Evolutionary conservation across 1,140 invertebrate genomes (phyloP).

Genomic region (Bombus picipes): DNA sequence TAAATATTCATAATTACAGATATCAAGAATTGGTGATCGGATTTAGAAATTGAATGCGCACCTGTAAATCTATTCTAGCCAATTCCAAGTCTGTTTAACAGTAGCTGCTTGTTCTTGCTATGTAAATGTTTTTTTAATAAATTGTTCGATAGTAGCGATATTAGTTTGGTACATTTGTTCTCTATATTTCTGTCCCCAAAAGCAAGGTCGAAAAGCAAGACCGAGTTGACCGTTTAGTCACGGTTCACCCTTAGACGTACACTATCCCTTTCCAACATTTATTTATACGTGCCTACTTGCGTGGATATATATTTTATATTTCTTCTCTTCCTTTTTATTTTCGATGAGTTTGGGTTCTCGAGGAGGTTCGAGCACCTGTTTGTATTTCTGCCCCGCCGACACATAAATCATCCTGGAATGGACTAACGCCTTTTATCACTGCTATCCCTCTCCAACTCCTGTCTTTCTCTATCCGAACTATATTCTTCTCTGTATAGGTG

Average conservation of each 20-base stretch:
- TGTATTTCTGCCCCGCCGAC: slow-evolving; percentile 68
- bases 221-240: slow-evolving; percentile 43
- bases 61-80: too few species aligned
- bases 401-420: slow-evolving; percentile 71
- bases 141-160: too few species aligned
- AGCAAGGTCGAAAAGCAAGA: slow-evolving; percentile 2
- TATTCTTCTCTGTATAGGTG: not conserved
- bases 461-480: slow-evolving; percentile 1
- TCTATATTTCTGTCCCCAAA: not conserved
- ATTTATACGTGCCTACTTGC: slow-evolving; percentile 9
- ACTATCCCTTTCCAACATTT: slow-evolving; percentile 41
- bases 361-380: slow-evolving; percentile 69
- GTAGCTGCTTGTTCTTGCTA: too few species aligned
- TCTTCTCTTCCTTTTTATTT: slow-evolving; percentile 48
- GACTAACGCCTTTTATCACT: slow-evolving; percentile 71
- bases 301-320: slow-evolving; percentile 55
- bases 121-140: too few species aligned
- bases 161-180: too few species aligned
- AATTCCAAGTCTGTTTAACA: too few species aligned
- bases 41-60: too few species aligned
- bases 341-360: slow-evolving; percentile 65
- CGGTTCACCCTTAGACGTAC: not conserved
- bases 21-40: too few species aligned
- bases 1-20: too few species aligned
- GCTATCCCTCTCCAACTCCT: slow-evolving; percentile 39